Conservation (phyloP, 2,888 invertebrate species). For the Leucoma salicis region DNA sequence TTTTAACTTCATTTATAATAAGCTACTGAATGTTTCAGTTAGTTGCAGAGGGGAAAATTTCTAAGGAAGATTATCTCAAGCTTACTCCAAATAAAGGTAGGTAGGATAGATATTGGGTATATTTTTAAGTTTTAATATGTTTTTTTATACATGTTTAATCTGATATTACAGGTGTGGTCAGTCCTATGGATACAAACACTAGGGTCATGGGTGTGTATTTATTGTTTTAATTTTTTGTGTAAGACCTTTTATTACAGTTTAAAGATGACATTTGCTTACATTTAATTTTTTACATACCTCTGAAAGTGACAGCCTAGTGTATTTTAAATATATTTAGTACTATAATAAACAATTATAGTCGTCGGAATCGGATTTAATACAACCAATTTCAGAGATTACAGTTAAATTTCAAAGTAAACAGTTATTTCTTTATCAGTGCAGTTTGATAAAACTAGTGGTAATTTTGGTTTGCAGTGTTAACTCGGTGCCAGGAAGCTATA, state of each 20-base stretch:
- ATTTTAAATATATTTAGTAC: too few relatives aligned
- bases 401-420: background rate
- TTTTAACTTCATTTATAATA: constrained; percentile 13
- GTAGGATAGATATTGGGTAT: background rate
- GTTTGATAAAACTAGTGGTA: constrained; percentile 29
- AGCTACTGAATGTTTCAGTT: constrained; percentile 62
- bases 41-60: constrained; percentile 73
- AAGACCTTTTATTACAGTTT: background rate
- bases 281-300: too few relatives aligned
- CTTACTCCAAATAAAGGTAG: constrained; percentile 73
- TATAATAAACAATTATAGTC: too few relatives aligned
- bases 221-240: constrained; percentile 1
- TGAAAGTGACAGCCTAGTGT: too few relatives aligned
- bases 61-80: constrained; percentile 71
- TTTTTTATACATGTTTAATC: constrained; percentile 21
- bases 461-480: constrained; percentile 68
- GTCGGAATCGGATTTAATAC: too few relatives aligned
- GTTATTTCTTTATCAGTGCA: constrained; percentile 8
- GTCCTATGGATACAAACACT: constrained; percentile 46
- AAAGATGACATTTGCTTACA: too few relatives aligned
- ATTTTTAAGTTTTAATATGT: background rate
- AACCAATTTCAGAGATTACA: background rate
- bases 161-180: constrained; percentile 56
- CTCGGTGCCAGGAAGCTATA: constrained; percentile 64
- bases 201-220: constrained; percentile 60